These are phyloP conservation scores for Aphyosemion australe DNA, from an alignment of 2,113 vertebrate species.

Conservation along the genomic window DNA sequence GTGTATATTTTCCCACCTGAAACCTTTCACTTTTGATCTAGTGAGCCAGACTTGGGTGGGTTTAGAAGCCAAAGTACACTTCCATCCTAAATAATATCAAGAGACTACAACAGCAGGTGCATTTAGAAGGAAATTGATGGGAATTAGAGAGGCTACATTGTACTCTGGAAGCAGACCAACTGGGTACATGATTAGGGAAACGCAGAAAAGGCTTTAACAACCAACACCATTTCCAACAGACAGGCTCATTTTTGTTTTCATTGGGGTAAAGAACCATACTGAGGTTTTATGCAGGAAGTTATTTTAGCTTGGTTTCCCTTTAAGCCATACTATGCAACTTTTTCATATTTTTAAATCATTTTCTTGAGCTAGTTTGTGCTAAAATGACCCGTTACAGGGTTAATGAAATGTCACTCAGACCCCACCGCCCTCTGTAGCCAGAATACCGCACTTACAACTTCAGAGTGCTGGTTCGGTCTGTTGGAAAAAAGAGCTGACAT, in stretches of 20 bases:
- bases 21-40: constrained; percentile 13
- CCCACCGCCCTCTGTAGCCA: no score
- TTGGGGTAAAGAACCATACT: neutral
- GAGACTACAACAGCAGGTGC: constrained; percentile 20
- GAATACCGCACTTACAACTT: no score
- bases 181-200: constrained; percentile 17
- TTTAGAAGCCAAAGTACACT: constrained; percentile 27
- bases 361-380: no score
- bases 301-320: constrained; percentile 3
- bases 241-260: constrained; percentile 15
- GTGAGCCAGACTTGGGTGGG: constrained; percentile 21
- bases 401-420: no score
- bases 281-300: neutral
- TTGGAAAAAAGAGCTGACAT: no score
- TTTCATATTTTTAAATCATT: no score
- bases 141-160: constrained; percentile 46
- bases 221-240: constrained; percentile 12
- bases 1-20: constrained; percentile 6
- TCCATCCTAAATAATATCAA: constrained; percentile 37
- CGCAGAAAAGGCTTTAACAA: constrained; percentile 24
- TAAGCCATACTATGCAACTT: constrained; percentile 3
- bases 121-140: constrained; percentile 30
- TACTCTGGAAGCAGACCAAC: constrained; percentile 36
- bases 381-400: no score
- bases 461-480: no score